phyloP scores from a whole-genome alignment of 2,888 invertebrate species.

The Liopterus haemorrhoidalis region DNA sequence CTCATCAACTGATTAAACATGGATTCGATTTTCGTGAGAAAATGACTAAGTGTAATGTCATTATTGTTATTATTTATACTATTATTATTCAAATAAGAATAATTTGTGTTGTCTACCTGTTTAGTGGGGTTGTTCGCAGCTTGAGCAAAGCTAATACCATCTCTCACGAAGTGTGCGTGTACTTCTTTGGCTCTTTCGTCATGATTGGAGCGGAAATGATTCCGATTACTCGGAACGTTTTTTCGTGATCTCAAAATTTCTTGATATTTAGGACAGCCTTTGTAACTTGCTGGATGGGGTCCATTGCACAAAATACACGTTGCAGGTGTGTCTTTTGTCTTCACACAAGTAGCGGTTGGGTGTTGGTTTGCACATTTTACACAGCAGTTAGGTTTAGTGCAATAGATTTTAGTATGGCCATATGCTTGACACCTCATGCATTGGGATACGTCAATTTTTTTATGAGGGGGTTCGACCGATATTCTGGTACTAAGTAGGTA shows the following conservation, averaged over 20 bases:
- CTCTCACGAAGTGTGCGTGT: too few species aligned
- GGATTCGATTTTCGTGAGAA: not conserved
- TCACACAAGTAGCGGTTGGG: conserved; percentile 14
- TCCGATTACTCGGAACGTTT: too few species aligned
- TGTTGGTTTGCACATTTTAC: conserved; percentile 23
- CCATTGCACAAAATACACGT: conserved; percentile 12
- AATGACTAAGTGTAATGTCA: too few species aligned
- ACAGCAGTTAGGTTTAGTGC: conserved; percentile 16
- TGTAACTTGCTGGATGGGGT: conserved; percentile 21
- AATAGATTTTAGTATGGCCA: conserved; percentile 27
- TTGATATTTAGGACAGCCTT: conserved; percentile 15
- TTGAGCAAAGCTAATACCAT: too few species aligned
- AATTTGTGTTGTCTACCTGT: too few species aligned
- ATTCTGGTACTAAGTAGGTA: conserved; percentile 18
- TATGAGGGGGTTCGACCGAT: conserved; percentile 22
- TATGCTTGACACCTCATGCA: conserved; percentile 27
- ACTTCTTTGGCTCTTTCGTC: too few species aligned
- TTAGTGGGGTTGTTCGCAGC: too few species aligned
- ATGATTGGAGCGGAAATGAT: too few species aligned
- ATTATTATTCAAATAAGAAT: too few species aligned
- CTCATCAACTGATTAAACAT: conserved; percentile 11
- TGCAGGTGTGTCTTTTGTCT: conserved; percentile 7
- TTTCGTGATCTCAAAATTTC: conserved; percentile 10
- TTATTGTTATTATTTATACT: too few species aligned
- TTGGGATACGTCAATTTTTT: conserved; percentile 19